Evolutionary conservation across 2,888 invertebrate species (phyloP), one percentile per base, ranked within the genome.

Genomic region (Tachina fera): DNA sequence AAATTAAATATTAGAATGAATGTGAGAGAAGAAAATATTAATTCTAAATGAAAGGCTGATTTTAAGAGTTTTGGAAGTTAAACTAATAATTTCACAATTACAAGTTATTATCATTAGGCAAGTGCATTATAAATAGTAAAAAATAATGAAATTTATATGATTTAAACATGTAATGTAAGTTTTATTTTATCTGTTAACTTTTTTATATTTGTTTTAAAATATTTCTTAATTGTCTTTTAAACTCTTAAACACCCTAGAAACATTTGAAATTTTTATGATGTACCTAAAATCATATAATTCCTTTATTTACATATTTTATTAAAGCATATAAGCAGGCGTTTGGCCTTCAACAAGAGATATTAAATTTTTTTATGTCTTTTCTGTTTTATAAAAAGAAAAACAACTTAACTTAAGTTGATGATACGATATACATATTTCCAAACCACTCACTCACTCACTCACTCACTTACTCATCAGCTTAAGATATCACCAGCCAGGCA

Each of bases 361-460:
- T 16, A 71, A 31, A 68, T 31, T 47, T 68, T 22, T 77, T 53
- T 22, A 43, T 22, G 39, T 51, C 22, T 74, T 49, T 31, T 68
- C 31, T 68, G 6, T 47, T 11, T 16, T 75, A 14, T 51, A 63
- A 49, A n/a, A 47, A 78, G 60, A 31, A 67, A 67, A 80, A 41
- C 43, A 60, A 58, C 71, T 71, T 60, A 43, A 68, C 60, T 61
- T 51, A 68, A 82, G 77, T 82, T 85, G 77, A 70, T 74, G 81
- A 81, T 77, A 78, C 31, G 85, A 82, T 85, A 85, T n/a, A n/a
- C n/a, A n/a, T 85, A 74, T 85, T 74, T 82, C 74, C 74, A 70
- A 79, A 79, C 45, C 71, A 75, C 75, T 75, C 53, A 79, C 63
- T 76, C n/a, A n/a, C n/a, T n/a, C 63, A 45, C 75, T 61, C 63